Percentiles rank a stretch among this genome's conserved stretches.
These are phyloP conservation scores for Leucoptera coffeella DNA, from an alignment of 2,888 invertebrate genomes.

Conservation along the genomic window DNA sequence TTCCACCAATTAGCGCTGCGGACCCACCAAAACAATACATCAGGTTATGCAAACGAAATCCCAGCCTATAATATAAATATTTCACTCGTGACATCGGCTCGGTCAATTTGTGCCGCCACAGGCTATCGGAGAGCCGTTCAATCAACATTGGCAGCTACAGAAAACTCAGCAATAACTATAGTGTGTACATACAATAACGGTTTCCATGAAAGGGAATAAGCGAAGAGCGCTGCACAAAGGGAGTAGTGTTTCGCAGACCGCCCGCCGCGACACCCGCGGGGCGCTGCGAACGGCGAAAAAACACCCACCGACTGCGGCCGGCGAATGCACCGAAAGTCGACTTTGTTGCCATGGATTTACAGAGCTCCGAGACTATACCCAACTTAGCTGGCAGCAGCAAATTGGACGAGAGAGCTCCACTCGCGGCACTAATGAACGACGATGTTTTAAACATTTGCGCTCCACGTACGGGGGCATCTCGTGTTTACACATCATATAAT, in stretches of 20 bases:
- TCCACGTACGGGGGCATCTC: conserved; percentile 1
- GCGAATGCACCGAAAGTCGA: too few relatives aligned
- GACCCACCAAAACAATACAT: too few relatives aligned
- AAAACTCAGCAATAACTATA: conserved; percentile 21
- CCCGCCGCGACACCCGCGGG: conserved; percentile 24
- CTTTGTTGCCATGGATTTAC: background rate
- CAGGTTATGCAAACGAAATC: too few relatives aligned
- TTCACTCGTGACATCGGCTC: too few relatives aligned
- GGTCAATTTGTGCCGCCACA: too few relatives aligned
- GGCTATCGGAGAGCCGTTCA: conserved; percentile 4
- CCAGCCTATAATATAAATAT: too few relatives aligned
- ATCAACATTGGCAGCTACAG: conserved; percentile 16
- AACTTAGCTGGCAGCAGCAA: too few relatives aligned
- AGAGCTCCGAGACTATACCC: background rate
- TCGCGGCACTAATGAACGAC: conserved; percentile 14
- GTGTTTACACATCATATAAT: too few relatives aligned
- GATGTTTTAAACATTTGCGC: conserved; percentile 19
- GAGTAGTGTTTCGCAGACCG: conserved; percentile 21
- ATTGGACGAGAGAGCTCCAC: conserved; percentile 5
- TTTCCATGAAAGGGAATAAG: conserved; percentile 27
- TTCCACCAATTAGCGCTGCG: background rate
- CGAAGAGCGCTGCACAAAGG: conserved; percentile 21
- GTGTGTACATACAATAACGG: conserved; percentile 28
- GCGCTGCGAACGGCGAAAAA: conserved; percentile 23
- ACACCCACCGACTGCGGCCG: too few relatives aligned